Percentiles rank a stretch among this genome's conserved stretches.
Conservation (phyloP, 1,140 invertebrate genomes). For the Solenopsis fugax region DNA sequence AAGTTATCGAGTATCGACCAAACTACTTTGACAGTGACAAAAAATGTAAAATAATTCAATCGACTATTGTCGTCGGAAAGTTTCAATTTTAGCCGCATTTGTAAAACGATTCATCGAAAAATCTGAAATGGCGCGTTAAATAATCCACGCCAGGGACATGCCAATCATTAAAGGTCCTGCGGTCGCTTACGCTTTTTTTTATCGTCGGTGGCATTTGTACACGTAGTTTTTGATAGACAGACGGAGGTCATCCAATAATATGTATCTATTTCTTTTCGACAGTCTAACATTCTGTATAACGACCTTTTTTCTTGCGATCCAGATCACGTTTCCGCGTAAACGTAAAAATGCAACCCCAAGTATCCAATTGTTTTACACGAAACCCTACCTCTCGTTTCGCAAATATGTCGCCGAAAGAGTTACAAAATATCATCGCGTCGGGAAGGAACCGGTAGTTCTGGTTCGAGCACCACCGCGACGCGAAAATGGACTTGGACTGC, state of each 20-base stretch:
- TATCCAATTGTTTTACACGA: conserved; percentile 45
- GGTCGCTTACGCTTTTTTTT: conserved; percentile 8
- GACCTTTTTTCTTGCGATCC: not conserved
- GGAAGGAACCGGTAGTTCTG: not conserved
- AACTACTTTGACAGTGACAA: not conserved
- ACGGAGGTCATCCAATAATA: conserved; percentile 2
- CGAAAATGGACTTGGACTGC: conserved; percentile 25
- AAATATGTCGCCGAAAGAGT: not conserved
- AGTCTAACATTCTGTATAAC: not conserved
- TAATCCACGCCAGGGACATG: conserved; percentile 12
- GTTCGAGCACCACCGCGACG: not conserved
- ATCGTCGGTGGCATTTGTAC: not conserved
- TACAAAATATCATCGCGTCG: conserved; percentile 28
- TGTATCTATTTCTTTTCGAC: conserved; percentile 13
- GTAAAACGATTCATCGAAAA: not conserved
- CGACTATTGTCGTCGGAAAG: not conserved
- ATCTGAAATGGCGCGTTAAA: not conserved
- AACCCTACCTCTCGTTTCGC: conserved; percentile 27
- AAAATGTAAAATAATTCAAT: conserved; percentile 1
- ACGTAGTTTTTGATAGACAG: conserved; percentile 28
- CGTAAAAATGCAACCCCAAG: conserved; percentile 14
- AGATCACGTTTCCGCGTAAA: conserved; percentile 7
- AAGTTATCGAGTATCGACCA: conserved; percentile 32
- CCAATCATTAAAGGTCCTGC: conserved; percentile 3
- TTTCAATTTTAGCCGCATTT: not conserved